These are phyloP conservation scores for Eleginops maclovinus DNA, from an alignment of 2,113 vertebrate species.

Conservation along the genomic window DNA sequence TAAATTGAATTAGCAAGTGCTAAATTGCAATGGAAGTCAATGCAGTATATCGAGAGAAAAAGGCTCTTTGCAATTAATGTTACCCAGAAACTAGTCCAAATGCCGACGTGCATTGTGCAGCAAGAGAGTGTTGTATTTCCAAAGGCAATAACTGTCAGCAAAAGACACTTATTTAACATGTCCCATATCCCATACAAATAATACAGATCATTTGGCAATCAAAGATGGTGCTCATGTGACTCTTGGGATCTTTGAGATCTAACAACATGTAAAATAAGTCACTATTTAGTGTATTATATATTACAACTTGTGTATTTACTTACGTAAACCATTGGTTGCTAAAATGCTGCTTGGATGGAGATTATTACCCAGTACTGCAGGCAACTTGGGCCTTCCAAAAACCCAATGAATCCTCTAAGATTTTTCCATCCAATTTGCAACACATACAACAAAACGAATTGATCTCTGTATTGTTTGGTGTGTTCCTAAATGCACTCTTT, in stretches of 20 bases:
- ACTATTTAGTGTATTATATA: background rate
- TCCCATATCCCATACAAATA: no score
- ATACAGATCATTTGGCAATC: background rate
- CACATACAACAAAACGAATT: background rate
- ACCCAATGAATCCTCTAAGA: background rate
- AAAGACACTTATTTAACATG: no score
- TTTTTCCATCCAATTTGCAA: background rate
- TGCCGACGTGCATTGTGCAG: background rate
- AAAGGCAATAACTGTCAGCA: background rate
- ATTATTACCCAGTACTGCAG: background rate
- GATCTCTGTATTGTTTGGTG: background rate
- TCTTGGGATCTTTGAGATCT: background rate
- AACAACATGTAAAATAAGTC: background rate
- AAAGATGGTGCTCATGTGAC: background rate
- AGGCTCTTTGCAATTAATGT: background rate
- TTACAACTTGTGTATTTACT: background rate
- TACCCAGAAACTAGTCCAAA: conserved; percentile 1
- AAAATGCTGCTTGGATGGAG: background rate
- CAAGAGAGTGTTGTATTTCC: background rate
- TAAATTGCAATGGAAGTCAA: background rate
- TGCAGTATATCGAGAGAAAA: background rate
- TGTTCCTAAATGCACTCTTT: background rate
- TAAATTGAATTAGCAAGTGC: background rate
- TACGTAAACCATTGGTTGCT: background rate
- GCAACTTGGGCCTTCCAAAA: background rate